A percentile compares a stretch with the other conserved stretches of the same genome.
Evolutionary conservation across 2,888 invertebrate genomes (phyloP).

Genomic region (Sacculina carcini): DNA sequence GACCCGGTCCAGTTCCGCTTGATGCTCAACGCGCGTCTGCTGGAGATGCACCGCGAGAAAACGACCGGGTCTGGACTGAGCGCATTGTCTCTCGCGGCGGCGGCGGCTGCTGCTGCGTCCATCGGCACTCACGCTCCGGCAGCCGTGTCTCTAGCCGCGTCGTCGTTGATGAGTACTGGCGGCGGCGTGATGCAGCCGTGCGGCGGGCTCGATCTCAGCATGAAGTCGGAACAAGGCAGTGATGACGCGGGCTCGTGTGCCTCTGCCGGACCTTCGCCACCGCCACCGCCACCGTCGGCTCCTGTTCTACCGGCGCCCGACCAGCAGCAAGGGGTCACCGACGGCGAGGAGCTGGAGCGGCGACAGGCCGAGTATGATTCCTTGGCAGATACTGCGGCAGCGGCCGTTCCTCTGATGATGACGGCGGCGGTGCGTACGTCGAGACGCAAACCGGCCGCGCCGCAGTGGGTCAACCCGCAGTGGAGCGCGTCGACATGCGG

Average conservation of each 20-base stretch:
- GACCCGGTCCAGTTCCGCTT: constrained; percentile 76
- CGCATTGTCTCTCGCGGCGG: constrained; percentile 22
- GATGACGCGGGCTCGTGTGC: constrained; percentile 30
- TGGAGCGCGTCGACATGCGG: constrained; percentile 24
- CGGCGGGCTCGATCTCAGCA: constrained; percentile 53
- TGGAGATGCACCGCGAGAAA: constrained; percentile 54
- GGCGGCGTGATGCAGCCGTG: constrained; percentile 32
- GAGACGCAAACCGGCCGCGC: constrained; percentile 75
- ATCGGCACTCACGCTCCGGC: constrained; percentile 27
- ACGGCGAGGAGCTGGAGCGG: constrained; percentile 64
- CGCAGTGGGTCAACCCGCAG: constrained; percentile 91
- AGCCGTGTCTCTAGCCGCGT: constrained; percentile 9
- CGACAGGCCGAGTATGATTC: constrained; percentile 32
- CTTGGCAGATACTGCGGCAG: constrained; percentile 21
- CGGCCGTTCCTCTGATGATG: constrained; percentile 13
- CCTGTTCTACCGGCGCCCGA: constrained; percentile 9
- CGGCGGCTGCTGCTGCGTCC: constrained; percentile 32
- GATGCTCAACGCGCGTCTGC: constrained; percentile 58
- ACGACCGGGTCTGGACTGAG: constrained; percentile 10
- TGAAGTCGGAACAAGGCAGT: constrained; percentile 50
- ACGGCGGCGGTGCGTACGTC: constrained; percentile 26
- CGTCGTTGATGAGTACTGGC: constrained; percentile 8
- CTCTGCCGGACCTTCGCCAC: constrained; percentile 20
- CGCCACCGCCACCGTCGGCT: constrained; percentile 19
- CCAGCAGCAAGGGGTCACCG: constrained; percentile 12